Evolutionary conservation across 92 coral and sea anemone species (phyloP), one percentile per base, ranked within the genome.

Genomic region (Galaxea fascicularis): DNA sequence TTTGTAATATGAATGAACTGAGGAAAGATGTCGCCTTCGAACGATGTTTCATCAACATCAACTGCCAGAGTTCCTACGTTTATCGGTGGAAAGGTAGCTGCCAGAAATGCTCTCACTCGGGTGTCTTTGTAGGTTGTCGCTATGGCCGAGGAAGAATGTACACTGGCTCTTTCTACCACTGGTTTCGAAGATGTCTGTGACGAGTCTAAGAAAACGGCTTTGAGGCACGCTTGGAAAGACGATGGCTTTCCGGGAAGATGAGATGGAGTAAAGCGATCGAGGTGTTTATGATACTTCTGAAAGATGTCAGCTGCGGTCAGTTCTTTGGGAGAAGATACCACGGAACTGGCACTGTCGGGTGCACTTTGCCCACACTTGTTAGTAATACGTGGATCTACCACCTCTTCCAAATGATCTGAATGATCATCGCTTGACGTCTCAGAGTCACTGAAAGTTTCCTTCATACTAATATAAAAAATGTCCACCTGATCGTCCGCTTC

Each of bases 191-290:
- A n/a, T n/a, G n/a, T n/a, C n/a, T n/a, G n/a, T 54, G 22, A 20
- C 30, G 78, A 79, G 29, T 82, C 78, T 16, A 7, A 51, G 71
- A 82, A 82, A 22, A 82, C 35, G 0, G 11, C 35, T 6, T 25
- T 82, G 21, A 82, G 71, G 18, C 16, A 71, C 4, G 54, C 78
- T 82, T 82, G 73, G 30, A 82, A 82, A 1, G 86, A 56, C 6
- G 58, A 49, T 0, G 86, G 86, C 52, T 53, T 82, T 10, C 71
- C 78, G 56, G 86, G 86, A 51, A 71, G 79, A 52, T 46, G 31
- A 15, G 62, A 49, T 22, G 77, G 39, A 15, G 13, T 0, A 11
- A 73, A 51, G 12, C 13, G 62, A 22, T 73, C 59, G 11, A 52
- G 0, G 44, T 10, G 60, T 73, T 73, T 73, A 41, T 73, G 62